A percentile compares a stretch with the other conserved stretches of the same genome.
Conservation (phyloP, 2,113 vertebrate species). For the Oryctolagus cuniculus region DNA sequence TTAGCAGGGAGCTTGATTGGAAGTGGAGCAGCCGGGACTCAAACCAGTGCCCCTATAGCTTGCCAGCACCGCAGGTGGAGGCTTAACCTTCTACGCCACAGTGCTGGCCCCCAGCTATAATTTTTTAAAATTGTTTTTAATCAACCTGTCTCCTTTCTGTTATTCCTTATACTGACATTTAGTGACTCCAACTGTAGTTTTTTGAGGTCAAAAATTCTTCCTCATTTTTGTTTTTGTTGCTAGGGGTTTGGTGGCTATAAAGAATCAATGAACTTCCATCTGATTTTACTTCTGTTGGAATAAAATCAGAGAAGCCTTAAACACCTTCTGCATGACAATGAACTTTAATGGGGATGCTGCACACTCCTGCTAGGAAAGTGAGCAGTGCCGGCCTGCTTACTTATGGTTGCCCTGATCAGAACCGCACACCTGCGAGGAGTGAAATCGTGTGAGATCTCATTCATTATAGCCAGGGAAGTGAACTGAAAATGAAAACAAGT, state of each 20-base stretch:
- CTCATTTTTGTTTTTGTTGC: background rate
- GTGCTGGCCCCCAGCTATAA: too few relatives aligned
- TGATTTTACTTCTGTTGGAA: background rate
- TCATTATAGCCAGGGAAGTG: slow-evolving; percentile 9
- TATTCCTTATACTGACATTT: background rate
- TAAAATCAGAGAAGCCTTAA: background rate
- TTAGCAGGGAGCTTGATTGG: too few relatives aligned
- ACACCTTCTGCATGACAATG: background rate
- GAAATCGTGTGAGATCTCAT: background rate
- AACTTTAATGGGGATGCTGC: background rate
- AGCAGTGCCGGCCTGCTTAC: background rate
- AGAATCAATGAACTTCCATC: background rate
- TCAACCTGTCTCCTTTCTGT: background rate
- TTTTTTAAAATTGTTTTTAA: background rate
- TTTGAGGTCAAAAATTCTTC: background rate
- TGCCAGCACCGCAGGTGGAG: too few relatives aligned
- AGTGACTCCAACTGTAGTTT: background rate
- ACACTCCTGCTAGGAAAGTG: background rate
- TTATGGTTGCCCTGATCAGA: background rate
- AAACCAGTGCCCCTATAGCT: too few relatives aligned
- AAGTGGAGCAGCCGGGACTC: too few relatives aligned
- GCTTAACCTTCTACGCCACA: too few relatives aligned
- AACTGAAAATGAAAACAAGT: slow-evolving; percentile 42
- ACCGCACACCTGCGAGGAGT: background rate
- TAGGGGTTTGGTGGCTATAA: background rate